Conservation (phyloP, 1,140 invertebrate genomes). For the Aethina tumida region DNA sequence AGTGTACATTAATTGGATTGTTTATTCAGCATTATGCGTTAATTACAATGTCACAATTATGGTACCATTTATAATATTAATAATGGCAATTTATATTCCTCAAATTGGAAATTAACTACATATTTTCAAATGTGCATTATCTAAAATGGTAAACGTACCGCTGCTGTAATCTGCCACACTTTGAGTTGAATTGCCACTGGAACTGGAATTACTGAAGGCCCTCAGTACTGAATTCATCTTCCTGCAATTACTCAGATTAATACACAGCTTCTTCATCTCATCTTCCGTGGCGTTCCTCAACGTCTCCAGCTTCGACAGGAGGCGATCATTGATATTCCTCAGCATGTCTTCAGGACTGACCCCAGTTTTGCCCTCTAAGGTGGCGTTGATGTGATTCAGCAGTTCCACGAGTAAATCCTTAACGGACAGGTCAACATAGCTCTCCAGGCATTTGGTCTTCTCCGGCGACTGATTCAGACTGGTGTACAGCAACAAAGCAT, state of each 20-base stretch:
- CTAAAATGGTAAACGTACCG: too few species aligned
- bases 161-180: too few species aligned
- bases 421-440: slow-evolving; percentile 26
- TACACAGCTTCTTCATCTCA: slow-evolving; percentile 31
- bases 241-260: slow-evolving; percentile 30
- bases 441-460: slow-evolving; percentile 6
- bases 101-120: too few species aligned
- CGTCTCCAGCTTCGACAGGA: slow-evolving; percentile 31
- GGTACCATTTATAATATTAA: too few species aligned
- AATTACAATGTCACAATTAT: too few species aligned
- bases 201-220: slow-evolving; percentile 29
- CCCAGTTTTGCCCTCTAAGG: slow-evolving; percentile 35
- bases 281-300: slow-evolving; percentile 35
- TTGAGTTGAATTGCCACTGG: slow-evolving; percentile 24
- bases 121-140: too few species aligned
- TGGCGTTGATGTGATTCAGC: slow-evolving; percentile 37
- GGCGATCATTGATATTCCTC: slow-evolving; percentile 35
- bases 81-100: too few species aligned
- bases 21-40: too few species aligned
- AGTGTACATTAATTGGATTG: too few species aligned
- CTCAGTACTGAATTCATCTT: slow-evolving; percentile 30
- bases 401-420: slow-evolving; percentile 38
- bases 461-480: slow-evolving; percentile 21
- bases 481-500: slow-evolving; percentile 31
- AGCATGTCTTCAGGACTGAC: slow-evolving; percentile 37